Percentiles rank a stretch among this genome's conserved stretches.
These are phyloP conservation scores for Pagetopsis macropterus DNA, from an alignment of 2,797 vertebrate genomes.

Conservation along the genomic window DNA sequence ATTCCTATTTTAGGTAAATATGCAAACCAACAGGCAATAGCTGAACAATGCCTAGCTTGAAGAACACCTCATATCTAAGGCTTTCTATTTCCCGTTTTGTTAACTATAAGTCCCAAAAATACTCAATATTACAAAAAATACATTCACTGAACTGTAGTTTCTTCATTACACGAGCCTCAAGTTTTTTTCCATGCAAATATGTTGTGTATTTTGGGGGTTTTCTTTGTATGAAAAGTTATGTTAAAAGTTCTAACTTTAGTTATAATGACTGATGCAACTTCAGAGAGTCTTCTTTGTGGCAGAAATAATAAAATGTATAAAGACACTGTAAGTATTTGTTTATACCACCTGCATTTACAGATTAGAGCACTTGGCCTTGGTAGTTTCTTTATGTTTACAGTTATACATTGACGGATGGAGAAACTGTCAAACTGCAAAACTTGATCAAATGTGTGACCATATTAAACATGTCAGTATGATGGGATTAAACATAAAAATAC, in stretches of 20 bases:
- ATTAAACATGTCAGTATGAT: neutral
- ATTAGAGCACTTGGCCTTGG: neutral
- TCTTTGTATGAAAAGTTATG: neutral
- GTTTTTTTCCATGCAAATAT: neutral
- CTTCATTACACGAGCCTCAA: neutral
- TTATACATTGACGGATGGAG: neutral
- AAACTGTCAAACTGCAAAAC: neutral
- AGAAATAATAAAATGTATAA: constrained; percentile 1
- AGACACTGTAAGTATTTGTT: neutral
- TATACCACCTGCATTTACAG: neutral
- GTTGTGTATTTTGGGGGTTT: neutral
- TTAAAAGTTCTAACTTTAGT: neutral
- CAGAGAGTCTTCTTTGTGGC: neutral
- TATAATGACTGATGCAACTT: neutral
- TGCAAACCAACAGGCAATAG: no score
- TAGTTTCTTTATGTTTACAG: neutral
- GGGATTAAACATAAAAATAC: neutral
- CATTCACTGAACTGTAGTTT: neutral
- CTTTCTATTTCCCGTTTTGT: no score
- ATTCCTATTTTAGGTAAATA: no score
- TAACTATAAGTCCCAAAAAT: fast-evolving
- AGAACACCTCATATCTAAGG: no score
- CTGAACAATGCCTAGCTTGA: no score
- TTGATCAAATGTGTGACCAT: neutral
- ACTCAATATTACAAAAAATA: neutral